Base-by-base conservation (phyloP, 1,140 invertebrate species). In the Lerema accius region DNA sequence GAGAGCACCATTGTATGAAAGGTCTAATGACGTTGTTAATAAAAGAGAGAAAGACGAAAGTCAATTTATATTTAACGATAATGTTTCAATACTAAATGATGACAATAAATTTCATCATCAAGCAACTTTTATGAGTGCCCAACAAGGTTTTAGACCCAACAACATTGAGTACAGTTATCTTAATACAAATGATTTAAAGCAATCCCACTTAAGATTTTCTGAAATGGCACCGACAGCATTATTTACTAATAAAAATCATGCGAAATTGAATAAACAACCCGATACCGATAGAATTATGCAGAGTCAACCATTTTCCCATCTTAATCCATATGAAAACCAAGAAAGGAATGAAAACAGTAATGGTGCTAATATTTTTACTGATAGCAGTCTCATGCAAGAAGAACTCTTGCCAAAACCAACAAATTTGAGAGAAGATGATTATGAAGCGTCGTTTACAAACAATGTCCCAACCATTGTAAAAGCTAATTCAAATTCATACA, bases 381-480 rank as follows among this genome's bases (percentile, higher is more conserved):
- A 80, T 11, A 68, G 68, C 45, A 61, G 50, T n/a, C 63, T 16
- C 11, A 69, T 75, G 50, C 45, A 72, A 66, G 82, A 83, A 63
- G 80, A 86, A 56, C 39, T 63, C 7, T 53, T 89, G 43, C 84
- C 80, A 11, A 80, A 59, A 19, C 82, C 84, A 10, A 28, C 68
- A 6, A 86, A 86, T 63, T 63, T 87, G 48, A 72, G 82, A 43
- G 76, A 82, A 6, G 66, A 73, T 26, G 79, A 85, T 28, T 76
- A 67, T 40, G 78, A 75, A n/a, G 64, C 63, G 1, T 80, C 85
- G 0, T 81, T 64, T 32, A 84, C 85, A 0, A 76, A 87, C 50
- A 82, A 87, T 51, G 74, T 84, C 3, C 80, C 78, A 0, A 70
- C 66, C n/a, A 62, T 87, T 1, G 71, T 80, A 0, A 80, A 75